Evolutionary conservation across 2,797 vertebrate species (phyloP).

Genomic region (Fistularia commersonii): DNA sequence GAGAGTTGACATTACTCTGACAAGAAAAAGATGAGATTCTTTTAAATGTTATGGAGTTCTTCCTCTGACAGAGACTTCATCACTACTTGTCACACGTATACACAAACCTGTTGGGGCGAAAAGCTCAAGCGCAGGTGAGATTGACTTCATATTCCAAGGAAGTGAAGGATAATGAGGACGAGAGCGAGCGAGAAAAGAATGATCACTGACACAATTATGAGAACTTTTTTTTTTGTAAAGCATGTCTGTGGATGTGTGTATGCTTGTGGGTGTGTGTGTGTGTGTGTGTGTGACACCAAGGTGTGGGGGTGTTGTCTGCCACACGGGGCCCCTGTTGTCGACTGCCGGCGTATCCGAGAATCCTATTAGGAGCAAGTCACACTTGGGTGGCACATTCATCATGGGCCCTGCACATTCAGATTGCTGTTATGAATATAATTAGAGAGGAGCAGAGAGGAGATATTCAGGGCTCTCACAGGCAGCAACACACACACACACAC

Average conservation of each 20-base stretch:
- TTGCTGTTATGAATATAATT: constrained; percentile 83
- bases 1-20: constrained; percentile 1
- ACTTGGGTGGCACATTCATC: constrained; percentile 80
- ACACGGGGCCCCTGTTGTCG: constrained; percentile 63
- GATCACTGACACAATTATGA: constrained; percentile 27
- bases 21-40: neutral
- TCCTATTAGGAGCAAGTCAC: constrained; percentile 78
- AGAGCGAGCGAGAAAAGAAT: constrained; percentile 35
- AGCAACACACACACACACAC: constrained; percentile 35
- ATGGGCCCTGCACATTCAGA: constrained; percentile 78
- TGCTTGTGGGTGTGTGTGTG: constrained; percentile 3
- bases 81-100: constrained; percentile 2
- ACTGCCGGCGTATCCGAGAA: constrained; percentile 61
- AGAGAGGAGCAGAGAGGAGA: constrained; percentile 65
- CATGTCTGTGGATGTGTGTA: constrained; percentile 15
- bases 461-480: constrained; percentile 49
- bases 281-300: constrained; percentile 35
- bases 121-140: constrained; percentile 15
- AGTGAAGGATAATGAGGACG: constrained; percentile 28
- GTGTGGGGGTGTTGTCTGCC: constrained; percentile 55
- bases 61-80: constrained; percentile 2
- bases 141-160: constrained; percentile 17
- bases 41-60: constrained; percentile 9
- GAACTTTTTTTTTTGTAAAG: constrained; percentile 26
- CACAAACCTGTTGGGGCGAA: neutral